These are phyloP conservation scores for Burhinus bistriatus DNA, from an alignment of 2,113 vertebrate genomes.

Conservation along the genomic window DNA sequence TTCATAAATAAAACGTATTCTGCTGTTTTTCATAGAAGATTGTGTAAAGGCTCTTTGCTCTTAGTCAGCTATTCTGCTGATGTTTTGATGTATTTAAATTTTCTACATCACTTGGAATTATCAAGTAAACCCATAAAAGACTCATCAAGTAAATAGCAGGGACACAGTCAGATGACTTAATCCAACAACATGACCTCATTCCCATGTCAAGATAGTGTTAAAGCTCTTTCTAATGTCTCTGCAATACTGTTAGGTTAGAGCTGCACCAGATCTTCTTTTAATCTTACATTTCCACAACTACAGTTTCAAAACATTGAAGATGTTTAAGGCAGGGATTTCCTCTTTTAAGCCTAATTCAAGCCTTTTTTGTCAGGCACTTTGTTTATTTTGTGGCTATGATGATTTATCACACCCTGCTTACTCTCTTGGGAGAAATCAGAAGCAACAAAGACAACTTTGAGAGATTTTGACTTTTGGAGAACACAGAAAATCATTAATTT, in stretches of 20 bases:
- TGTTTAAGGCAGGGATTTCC: slow-evolving; percentile 28
- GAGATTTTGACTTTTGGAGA: slow-evolving; percentile 76
- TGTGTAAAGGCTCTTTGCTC: slow-evolving; percentile 50
- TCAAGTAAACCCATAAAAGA: slow-evolving; percentile 28
- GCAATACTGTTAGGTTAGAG: not conserved
- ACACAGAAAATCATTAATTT: slow-evolving; percentile 80
- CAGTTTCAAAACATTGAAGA: slow-evolving; percentile 51
- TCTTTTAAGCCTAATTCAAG: slow-evolving; percentile 55
- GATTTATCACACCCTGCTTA: slow-evolving; percentile 70
- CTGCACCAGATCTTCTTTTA: not conserved
- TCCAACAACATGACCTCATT: not conserved
- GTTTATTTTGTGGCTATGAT: slow-evolving; percentile 62
- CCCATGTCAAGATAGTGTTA: not conserved
- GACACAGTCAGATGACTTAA: not conserved
- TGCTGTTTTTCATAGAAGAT: slow-evolving; percentile 52
- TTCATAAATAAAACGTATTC: slow-evolving; percentile 62
- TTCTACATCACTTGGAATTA: slow-evolving; percentile 56
- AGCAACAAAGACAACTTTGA: slow-evolving; percentile 72
- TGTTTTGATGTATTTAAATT: slow-evolving; percentile 50
- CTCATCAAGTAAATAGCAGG: slow-evolving; percentile 3
- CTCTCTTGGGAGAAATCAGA: slow-evolving; percentile 70
- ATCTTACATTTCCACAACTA: not conserved
- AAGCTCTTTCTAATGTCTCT: not conserved
- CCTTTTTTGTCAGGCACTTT: slow-evolving; percentile 52
- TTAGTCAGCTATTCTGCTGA: slow-evolving; percentile 46